Base-by-base conservation (phyloP, 2,797 vertebrate species). In the Ctenopoma multispine region DNA sequence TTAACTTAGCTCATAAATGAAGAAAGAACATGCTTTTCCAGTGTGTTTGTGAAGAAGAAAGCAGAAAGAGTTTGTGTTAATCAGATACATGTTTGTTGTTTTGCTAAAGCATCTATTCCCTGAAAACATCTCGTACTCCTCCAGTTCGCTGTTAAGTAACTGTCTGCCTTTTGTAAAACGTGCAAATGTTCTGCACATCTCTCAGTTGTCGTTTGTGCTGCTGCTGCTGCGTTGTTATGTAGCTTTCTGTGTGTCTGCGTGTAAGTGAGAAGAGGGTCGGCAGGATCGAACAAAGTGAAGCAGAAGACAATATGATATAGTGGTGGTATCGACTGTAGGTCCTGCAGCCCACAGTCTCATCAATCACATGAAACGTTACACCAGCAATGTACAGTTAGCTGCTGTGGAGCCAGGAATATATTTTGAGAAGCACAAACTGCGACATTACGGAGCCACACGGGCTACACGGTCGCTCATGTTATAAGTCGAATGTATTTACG, bases 301-400 rank as follows among this genome's bases (percentile, higher is more conserved):
- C 20, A 29, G 21, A 56, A 69, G 69, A 71, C 66, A 80, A 67
- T 63, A 72, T 78, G 59, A 82, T 82, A 14, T 46, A 77, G 71
- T 59, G 74, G 48, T 20, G 55, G 57, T 81, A 77, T 74, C 10
- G 41, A 71, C 61, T 57, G 69, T 17, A 63, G 79, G 47, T 62
- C 69, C 62, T 15, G 41, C 53, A 63, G 51, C 55, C 57, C 5
- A 40, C 61, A 46, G 69, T 41, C 41, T 83, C 86, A 88, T 87
- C 80, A 57, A 75, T 86, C 82, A 85, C 61, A 12, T 47, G 29
- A 51, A 74, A 69, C 23, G 67, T 41, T 82, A 20, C 71, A 58
- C 66, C 69, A 36, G 21, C 60, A 72, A 75, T 77, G 60, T 51
- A 60, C 59, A 63, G 53, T 79, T 61, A 79, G 43, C 69, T 51